A percentile compares a stretch with the other conserved stretches of the same genome.
Conservation (phyloP, 2,113 vertebrate genomes). For the Clarias gariepinus region DNA sequence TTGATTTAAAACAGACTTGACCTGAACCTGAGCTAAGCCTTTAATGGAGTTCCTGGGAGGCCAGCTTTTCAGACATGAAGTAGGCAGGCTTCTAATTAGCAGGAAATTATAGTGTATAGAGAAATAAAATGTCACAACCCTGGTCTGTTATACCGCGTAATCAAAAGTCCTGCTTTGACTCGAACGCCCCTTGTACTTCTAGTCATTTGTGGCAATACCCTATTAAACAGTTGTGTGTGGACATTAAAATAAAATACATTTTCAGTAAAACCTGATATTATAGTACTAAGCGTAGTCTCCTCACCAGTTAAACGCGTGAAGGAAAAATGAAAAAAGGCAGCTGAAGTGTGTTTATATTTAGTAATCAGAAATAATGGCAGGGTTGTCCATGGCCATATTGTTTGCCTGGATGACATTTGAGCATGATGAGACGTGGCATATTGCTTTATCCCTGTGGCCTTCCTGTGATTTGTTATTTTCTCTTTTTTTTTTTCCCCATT, state of each 20-base stretch:
- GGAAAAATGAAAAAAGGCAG: not conserved
- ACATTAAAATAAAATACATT: not conserved
- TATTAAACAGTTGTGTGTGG: not conserved
- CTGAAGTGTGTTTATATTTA: constrained; percentile 28
- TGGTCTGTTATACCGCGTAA: too few relatives aligned
- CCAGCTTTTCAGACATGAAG: too few relatives aligned
- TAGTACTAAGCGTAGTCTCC: not conserved
- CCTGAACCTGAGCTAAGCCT: too few relatives aligned
- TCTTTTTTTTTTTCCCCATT: constrained; percentile 55
- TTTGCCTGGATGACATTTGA: constrained; percentile 43
- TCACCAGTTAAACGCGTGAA: not conserved
- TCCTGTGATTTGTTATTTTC: constrained; percentile 53
- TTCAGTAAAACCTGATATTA: not conserved
- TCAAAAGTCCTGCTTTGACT: too few relatives aligned
- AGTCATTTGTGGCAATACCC: not conserved
- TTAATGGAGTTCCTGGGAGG: too few relatives aligned
- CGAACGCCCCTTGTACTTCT: not conserved
- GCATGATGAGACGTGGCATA: constrained; percentile 47
- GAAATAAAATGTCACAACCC: too few relatives aligned
- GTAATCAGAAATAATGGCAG: constrained; percentile 31
- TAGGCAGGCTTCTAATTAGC: too few relatives aligned
- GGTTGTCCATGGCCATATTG: constrained; percentile 29
- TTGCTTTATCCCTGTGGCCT: constrained; percentile 54
- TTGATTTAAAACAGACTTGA: too few relatives aligned
- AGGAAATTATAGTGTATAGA: too few relatives aligned